Percentiles rank a stretch among this genome's conserved stretches.
Evolutionary conservation across 2,888 invertebrate genomes (phyloP).

Genomic region (Eumacrocentrus americanus): DNA sequence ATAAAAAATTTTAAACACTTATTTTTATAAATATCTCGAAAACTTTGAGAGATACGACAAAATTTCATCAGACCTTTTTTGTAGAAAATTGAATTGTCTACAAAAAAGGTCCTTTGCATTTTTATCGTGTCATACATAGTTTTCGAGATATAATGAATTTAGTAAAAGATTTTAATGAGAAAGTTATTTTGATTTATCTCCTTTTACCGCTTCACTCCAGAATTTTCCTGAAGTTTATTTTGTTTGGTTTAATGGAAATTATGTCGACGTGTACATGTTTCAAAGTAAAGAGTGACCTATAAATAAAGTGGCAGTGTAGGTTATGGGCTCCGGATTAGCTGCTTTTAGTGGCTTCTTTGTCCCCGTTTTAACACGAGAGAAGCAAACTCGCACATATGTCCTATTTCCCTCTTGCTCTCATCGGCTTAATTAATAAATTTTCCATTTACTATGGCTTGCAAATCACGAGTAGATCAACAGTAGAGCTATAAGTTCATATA

Average conservation of each 20-base stretch:
- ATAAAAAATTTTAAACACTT: neutral
- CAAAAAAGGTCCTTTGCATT: neutral
- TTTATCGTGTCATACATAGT: neutral
- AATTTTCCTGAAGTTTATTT: too few species aligned
- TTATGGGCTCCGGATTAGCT: slow-evolving; percentile 2
- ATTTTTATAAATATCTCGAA: neutral
- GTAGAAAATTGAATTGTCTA: neutral
- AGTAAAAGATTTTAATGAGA: neutral
- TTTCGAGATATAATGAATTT: neutral
- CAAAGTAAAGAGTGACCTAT: too few species aligned
- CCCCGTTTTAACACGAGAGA: slow-evolving; percentile 1
- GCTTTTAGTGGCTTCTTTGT: slow-evolving; percentile 16
- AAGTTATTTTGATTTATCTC: neutral
- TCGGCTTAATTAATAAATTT: slow-evolving; percentile 6
- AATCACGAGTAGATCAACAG: neutral
- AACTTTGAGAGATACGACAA: neutral
- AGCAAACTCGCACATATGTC: too few species aligned
- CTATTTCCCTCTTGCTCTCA: neutral
- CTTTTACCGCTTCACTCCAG: neutral
- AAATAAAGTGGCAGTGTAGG: slow-evolving; percentile 1
- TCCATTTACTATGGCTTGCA: slow-evolving; percentile 14
- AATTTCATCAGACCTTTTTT: neutral
- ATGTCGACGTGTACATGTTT: neutral
- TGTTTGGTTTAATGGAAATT: neutral
- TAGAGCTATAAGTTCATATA: neutral